Percentiles rank a stretch among this genome's conserved stretches.
phyloP scores from a whole-genome alignment of 2,113 vertebrate species.

The Elaphurus davidianus region DNA sequence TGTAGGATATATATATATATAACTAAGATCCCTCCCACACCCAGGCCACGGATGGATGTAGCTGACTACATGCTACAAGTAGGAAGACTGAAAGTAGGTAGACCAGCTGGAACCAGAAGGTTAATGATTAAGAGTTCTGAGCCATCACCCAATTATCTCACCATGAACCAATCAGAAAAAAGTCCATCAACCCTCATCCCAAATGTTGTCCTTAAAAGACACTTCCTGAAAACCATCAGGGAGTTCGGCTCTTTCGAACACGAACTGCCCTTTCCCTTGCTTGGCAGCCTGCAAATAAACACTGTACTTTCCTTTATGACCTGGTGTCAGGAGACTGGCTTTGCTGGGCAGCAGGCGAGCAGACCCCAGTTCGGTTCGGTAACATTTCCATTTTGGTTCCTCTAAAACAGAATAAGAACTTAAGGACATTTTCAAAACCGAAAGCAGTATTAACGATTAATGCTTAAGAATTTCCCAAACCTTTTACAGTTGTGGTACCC shows the following conservation, averaged over 20 bases:
- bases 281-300: background rate
- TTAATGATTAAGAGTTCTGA: background rate
- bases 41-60: background rate
- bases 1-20: background rate
- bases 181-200: background rate
- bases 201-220: background rate
- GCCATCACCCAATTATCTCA: background rate
- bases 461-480: slow-evolving; percentile 15
- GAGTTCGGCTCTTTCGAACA: background rate
- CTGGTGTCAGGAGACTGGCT: background rate
- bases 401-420: slow-evolving; percentile 25
- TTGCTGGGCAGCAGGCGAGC: background rate
- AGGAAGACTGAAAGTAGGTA: background rate
- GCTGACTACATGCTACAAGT: background rate
- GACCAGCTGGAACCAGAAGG: background rate
- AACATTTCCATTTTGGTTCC: background rate
- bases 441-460: background rate
- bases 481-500: background rate
- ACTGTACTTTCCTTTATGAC: background rate
- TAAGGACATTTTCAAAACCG: slow-evolving; percentile 19
- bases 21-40: background rate
- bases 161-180: background rate
- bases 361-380: background rate
- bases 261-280: background rate
- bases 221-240: background rate